Conservation (phyloP, 2,888 invertebrate species). For the Kuschelorhynchus macadamiae region DNA sequence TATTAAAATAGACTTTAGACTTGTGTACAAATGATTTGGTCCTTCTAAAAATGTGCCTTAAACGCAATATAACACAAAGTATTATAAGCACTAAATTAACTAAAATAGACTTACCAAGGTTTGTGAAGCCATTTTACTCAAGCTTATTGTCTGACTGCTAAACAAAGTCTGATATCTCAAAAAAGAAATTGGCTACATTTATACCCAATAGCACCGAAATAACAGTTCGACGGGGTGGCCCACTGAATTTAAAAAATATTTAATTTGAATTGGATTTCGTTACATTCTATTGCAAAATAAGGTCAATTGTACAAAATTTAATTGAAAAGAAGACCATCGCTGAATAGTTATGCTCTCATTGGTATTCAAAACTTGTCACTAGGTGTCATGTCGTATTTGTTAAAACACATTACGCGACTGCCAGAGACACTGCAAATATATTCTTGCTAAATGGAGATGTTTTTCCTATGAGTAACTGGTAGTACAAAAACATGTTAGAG, state of each 20-base stretch:
- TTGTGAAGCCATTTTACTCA: constrained; percentile 53
- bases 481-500: too few relatives aligned
- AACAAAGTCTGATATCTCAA: constrained; percentile 49
- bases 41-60: too few relatives aligned
- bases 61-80: too few relatives aligned
- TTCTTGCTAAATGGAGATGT: background rate
- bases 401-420: background rate
- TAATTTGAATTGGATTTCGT: constrained; percentile 37
- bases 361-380: constrained; percentile 16
- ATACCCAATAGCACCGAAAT: constrained; percentile 36
- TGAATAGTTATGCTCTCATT: constrained; percentile 25
- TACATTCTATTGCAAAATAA: constrained; percentile 36
- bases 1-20: too few relatives aligned
- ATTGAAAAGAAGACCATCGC: constrained; percentile 17
- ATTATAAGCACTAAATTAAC: background rate
- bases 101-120: constrained; percentile 49
- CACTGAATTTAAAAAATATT: constrained; percentile 38
- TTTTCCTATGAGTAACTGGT: too few relatives aligned
- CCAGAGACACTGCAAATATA: background rate
- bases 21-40: too few relatives aligned
- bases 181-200: constrained; percentile 44
- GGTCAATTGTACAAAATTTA: constrained; percentile 44
- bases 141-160: constrained; percentile 41
- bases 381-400: too few relatives aligned
- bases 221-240: constrained; percentile 16